Percentiles rank a stretch among this genome's conserved stretches.
phyloP scores from a whole-genome alignment of 1,140 invertebrate genomes.

The Popillia japonica region DNA sequence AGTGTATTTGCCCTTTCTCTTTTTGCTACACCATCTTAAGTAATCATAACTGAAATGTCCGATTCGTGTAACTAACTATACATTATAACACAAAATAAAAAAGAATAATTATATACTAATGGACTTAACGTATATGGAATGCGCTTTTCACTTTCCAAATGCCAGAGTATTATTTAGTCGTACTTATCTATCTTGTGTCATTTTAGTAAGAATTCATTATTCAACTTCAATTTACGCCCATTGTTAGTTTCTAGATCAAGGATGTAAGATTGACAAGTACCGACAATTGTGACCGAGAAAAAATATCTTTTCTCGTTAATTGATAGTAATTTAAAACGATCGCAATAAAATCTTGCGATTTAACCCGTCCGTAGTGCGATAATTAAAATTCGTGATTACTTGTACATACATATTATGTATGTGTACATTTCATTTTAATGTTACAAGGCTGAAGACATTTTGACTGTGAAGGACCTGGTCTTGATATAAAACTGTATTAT shows the following conservation, averaged over 20 bases:
- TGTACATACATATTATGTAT: too few species aligned
- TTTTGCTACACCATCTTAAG: too few species aligned
- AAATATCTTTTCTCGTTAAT: slow-evolving; percentile 19
- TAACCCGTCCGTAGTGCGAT: background rate
- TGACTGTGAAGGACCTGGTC: background rate
- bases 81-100: too few species aligned
- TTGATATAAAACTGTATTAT: background rate
- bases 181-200: too few species aligned
- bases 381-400: slow-evolving; percentile 11
- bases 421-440: background rate
- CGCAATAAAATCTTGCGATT: slow-evolving; percentile 15
- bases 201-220: background rate
- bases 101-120: too few species aligned
- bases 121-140: background rate
- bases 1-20: too few species aligned
- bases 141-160: background rate
- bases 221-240: background rate
- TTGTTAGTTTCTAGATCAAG: slow-evolving; percentile 7
- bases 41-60: too few species aligned
- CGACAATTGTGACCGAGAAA: background rate
- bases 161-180: background rate
- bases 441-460: background rate
- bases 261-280: background rate
- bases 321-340: slow-evolving; percentile 20
- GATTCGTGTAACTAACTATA: too few species aligned